phyloP scores from a whole-genome alignment of 2,888 invertebrate genomes.

The Copidosoma aretas region DNA sequence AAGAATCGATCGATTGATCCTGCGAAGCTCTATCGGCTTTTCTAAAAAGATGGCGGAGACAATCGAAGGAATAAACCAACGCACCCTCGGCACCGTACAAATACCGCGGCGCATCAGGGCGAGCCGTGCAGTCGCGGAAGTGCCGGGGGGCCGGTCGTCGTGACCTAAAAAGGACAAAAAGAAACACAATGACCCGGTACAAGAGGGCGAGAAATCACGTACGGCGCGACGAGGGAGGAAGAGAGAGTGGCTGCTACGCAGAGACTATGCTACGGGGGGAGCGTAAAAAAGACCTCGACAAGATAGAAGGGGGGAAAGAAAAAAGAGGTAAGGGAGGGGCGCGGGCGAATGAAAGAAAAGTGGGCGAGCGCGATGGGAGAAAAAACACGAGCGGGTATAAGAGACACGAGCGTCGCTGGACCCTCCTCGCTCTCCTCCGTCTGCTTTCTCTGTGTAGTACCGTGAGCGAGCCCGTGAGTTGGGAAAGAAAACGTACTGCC shows the following conservation, averaged over 20 bases:
- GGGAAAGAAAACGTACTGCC: constrained; percentile 13
- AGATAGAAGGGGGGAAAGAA: constrained; percentile 34
- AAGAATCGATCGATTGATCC: too few species aligned
- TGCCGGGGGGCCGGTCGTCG: constrained; percentile 4
- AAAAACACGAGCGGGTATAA: constrained; percentile 35
- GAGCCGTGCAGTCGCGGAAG: constrained; percentile 43
- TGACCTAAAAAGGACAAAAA: constrained; percentile 28
- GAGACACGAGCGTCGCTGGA: neutral
- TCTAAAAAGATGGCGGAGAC: too few species aligned
- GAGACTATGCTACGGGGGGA: too few species aligned
- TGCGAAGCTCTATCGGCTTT: too few species aligned
- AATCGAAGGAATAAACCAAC: too few species aligned
- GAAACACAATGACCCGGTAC: constrained; percentile 15
- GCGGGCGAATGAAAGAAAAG: constrained; percentile 30
- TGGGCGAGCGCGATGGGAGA: constrained; percentile 21
- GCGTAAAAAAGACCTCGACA: constrained; percentile 38
- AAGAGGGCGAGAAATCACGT: constrained; percentile 36
- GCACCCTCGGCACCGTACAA: too few species aligned
- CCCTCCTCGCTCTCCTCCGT: too few species aligned
- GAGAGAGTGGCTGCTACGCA: constrained; percentile 12
- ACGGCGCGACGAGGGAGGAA: constrained; percentile 23
- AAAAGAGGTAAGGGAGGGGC: constrained; percentile 34
- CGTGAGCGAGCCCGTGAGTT: too few species aligned
- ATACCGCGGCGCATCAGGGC: neutral
- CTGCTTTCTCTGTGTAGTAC: too few species aligned